Base-by-base conservation (phyloP, 2,888 invertebrate genomes). In the Dione vanillae region DNA sequence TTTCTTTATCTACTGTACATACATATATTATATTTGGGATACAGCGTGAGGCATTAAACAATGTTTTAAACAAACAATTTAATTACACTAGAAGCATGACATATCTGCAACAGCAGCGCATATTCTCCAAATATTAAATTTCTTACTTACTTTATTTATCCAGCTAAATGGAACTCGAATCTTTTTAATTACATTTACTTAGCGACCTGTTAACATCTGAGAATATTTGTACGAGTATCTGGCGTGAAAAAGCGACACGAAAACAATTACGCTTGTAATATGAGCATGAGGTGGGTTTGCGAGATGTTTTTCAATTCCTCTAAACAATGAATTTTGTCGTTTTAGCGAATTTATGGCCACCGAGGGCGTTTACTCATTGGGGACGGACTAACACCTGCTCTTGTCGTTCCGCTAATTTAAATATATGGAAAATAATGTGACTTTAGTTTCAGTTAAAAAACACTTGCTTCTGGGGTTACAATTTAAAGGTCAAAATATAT, bases 261-360 rank as follows among this genome's bases (percentile, higher is more conserved):
- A 37, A 43, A 54, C 41, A 52, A 52, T 62, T 62, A 12, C 52
- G 45, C 64, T 51, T 64, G 64, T 51, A 64, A 51, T 51, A 51
- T 14, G 49, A n/a, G 64, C 19, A 51, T 14, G 49, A 20, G 64
- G 9, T 19, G 14, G 61, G 67, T 14, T 43, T 37, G 52, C 27
- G 43, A 20, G 43, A 14, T 8, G 45, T 59, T 61, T 67, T 67
- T 62, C 47, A 62, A 64, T 69, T 64, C 56, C 54, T 61, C 16
- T 51, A 16, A 69, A 64, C 69, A 64, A 64, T 54, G 6, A 35
- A 14, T 14, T 37, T 54, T 45, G 19, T 54, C 62, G 45, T 43
- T 62, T 35, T 62, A 7, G 47, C 12, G 45, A 45, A 69, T 69
- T 69, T 64, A 69, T 64, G 20, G 35, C 8, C 54, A 20, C 43